These are phyloP conservation scores for Madoqua kirkii DNA, from an alignment of 2,113 vertebrate genomes.

Conservation along the genomic window DNA sequence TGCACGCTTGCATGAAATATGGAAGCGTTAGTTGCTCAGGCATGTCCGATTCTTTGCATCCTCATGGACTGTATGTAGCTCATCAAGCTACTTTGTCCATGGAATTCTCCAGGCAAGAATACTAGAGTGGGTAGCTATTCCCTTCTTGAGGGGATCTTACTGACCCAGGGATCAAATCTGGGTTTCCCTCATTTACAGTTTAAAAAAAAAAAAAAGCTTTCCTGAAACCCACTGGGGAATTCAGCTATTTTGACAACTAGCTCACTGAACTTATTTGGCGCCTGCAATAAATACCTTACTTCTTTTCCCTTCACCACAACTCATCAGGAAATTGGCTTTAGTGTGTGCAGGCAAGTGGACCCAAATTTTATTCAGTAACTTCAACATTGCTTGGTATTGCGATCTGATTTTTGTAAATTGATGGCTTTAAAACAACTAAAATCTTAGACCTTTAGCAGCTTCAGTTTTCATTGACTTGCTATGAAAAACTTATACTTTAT, in stretches of 20 bases:
- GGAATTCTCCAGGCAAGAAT: not conserved
- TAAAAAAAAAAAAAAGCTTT: not conserved
- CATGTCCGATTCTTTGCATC: not conserved
- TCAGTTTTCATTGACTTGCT: not conserved
- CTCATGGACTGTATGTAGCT: not conserved
- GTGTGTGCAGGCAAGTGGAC: too few species aligned
- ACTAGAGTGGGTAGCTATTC: not conserved
- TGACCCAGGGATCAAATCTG: not conserved
- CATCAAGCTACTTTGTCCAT: not conserved
- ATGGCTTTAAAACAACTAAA: not conserved
- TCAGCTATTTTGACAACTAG: not conserved
- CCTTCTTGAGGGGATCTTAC: not conserved
- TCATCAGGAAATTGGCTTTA: not conserved
- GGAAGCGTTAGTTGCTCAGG: not conserved
- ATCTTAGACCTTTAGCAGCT: not conserved
- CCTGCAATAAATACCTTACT: not conserved
- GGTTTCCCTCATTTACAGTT: not conserved
- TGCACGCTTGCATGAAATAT: not conserved
- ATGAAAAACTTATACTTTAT: not conserved
- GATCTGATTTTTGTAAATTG: not conserved
- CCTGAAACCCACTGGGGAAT: not conserved
- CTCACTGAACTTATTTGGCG: not conserved
- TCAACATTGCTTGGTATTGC: not conserved
- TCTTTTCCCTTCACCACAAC: not conserved
- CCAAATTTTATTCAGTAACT: not conserved